Base-by-base conservation (phyloP, 2,113 vertebrate genomes). In the Sceloporus undulatus region DNA sequence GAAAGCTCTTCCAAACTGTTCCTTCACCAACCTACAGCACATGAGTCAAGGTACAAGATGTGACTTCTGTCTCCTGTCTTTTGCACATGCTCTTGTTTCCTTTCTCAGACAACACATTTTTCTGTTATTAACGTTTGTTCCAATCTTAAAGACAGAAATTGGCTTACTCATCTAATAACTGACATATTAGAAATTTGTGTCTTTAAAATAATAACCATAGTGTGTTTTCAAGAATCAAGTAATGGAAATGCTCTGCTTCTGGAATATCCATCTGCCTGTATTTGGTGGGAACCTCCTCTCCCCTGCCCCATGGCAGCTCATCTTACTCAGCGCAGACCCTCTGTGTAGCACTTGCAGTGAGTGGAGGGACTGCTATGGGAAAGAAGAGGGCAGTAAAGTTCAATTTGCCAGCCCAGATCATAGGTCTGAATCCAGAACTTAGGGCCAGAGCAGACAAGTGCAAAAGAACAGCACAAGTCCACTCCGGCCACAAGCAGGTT, bases 1-100 rank as follows among this genome's bases (percentile, higher is more conserved):
- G 99, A 99, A 99, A 94, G 99, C 99, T 11, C 98, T 99, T 79
- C 98, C 97, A 29, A 99, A 99, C 96, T 99, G 98, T 90, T 99
- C 98, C 75, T 96, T 98, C 27, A 97, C 98, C 0, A 99, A 98
- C 93, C 96, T 99, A 52, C 99, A 99, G 94, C 98, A 97, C 48
- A 99, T 99, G 99, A 99, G 98, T 91, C 98, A 99, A 97, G 99
- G 99, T 99, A 95, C 84, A 25, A n/a, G 56, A 87, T 66, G 10
- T 1, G 5, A 19, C 65, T 90, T 27, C 88, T 68, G 14, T 5
- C 75, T 42, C 29, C 23, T 84, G 8, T 56, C 14, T 48, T 86
- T 48, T 91, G 34, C 34, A 62, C 62, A 40, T 38, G 48, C 6
- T 21, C 3, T 81, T 21, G 2, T 13, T 52, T 40, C 9, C 75